Evolutionary conservation across 2,113 vertebrate genomes (phyloP).

Genomic region (Neopipo cinnamomea): DNA sequence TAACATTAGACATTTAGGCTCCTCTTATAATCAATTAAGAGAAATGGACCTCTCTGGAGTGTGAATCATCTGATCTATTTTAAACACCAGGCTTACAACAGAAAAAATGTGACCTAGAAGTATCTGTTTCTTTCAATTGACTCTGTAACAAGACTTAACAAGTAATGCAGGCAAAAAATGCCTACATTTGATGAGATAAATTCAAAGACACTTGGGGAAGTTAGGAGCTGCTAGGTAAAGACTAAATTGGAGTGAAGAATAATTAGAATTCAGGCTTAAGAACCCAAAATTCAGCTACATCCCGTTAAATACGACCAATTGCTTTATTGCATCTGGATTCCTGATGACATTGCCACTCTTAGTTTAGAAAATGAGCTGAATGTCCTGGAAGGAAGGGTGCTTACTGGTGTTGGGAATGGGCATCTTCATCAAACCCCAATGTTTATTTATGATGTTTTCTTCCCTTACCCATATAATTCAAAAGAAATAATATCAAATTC

Average conservation of each 20-base stretch:
- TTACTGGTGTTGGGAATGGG: not conserved
- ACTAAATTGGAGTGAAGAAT: not conserved
- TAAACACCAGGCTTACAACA: not conserved
- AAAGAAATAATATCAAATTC: not conserved
- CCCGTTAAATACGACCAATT: not conserved
- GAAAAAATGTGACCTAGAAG: not conserved
- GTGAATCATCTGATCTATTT: not conserved
- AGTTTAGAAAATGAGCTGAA: not conserved
- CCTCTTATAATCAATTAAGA: not conserved
- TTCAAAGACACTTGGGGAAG: not conserved
- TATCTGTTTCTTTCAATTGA: not conserved
- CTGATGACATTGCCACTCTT: not conserved
- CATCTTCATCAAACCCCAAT: not conserved
- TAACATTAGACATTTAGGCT: not conserved
- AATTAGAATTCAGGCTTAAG: not conserved
- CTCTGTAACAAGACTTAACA: not conserved
- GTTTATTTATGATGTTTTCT: not conserved
- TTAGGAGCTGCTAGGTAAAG: not conserved
- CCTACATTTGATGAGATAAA: not conserved
- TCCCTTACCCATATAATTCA: not conserved
- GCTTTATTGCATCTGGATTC: not conserved
- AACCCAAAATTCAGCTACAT: not conserved
- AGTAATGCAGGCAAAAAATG: not conserved
- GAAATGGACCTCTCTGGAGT: not conserved
- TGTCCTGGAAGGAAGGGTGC: not conserved